Evolutionary conservation across 1,140 invertebrate genomes (phyloP), one percentile per base, ranked within the genome.

Genomic region (Metopolophium dirhodum): DNA sequence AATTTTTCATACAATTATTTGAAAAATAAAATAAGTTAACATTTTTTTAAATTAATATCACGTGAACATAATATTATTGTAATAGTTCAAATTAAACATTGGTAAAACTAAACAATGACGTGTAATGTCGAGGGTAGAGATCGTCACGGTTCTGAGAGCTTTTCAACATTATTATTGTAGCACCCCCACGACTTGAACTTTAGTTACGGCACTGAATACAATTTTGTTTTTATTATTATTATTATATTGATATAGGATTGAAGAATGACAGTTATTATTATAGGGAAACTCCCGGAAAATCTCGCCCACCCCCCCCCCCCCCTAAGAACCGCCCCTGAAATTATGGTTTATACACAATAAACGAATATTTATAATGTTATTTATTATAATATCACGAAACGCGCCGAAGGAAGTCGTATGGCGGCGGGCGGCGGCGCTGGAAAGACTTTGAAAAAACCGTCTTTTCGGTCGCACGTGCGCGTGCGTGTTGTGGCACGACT

Each of bases 401-500:
- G 61, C 30, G n/a, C 11, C 30, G 61, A 35, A 77, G 61, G 61
- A n/a, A 77, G 61, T n/a, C 14, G 61, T n/a, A 77, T n/a, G 61
- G 11, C n/a, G 30, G 30, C 26, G 14, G 57, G 11, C n/a, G 30
- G 30, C 26, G 14, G 57, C 4, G 61, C 6, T 77, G 30, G 61
- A n/a, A 77, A 77, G 7, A 89, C n/a, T 54, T 54, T 14, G 51
- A 86, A 89, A 89, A 89, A 89, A 57, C n/a, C 49, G 88, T 26
- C n/a, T 37, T 89, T 89, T 41, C 11, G 7, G 22, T 41, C 35
- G 51, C 88, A 26, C 8, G 49, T 89, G 88, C 51, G 88, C 88
- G 88, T 77, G 90, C 57, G 90, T 91, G 90, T 91, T 91, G 91
- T 92, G 91, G 91, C 91, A 92, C 51, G 30, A 92, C 91, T 92